Conservation (phyloP, 2,888 invertebrate species). For the Argyra leucocephala region DNA sequence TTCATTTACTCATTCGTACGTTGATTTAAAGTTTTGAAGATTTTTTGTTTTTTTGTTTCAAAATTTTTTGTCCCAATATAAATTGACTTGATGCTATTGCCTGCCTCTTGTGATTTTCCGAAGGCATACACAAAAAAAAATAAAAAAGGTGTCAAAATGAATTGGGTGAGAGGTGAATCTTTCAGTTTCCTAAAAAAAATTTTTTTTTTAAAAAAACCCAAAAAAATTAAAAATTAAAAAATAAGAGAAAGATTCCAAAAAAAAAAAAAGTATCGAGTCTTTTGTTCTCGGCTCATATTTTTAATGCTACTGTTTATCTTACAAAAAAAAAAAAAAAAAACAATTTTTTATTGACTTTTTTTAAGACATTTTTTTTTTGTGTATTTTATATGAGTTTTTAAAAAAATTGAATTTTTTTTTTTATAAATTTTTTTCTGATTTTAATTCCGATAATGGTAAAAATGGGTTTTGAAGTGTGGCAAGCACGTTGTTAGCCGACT, state of each 20-base stretch:
- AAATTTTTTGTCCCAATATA: no score
- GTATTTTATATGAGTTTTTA: background rate
- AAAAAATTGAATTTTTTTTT: background rate
- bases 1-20: no score
- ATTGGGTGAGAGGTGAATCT: background rate
- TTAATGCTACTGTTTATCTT: background rate
- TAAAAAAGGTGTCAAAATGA: slow-evolving; percentile 4
- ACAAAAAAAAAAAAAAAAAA: background rate
- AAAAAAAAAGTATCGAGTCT: background rate
- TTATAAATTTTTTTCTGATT: background rate
- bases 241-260: no score
- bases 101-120: background rate
- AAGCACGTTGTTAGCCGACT: background rate
- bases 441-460: background rate
- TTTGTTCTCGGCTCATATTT: background rate
- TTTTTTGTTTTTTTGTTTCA: no score
- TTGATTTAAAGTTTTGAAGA: no score
- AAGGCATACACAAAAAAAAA: background rate
- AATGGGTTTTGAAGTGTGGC: slow-evolving; percentile 2
- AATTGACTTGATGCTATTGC: no score
- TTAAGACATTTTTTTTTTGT: background rate
- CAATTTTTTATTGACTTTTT: background rate
- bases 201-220: background rate
- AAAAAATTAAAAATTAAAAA: no score
- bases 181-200: no score